Base-by-base conservation (phyloP, 2,113 vertebrate species). In the Erythrocercus mccallii region DNA sequence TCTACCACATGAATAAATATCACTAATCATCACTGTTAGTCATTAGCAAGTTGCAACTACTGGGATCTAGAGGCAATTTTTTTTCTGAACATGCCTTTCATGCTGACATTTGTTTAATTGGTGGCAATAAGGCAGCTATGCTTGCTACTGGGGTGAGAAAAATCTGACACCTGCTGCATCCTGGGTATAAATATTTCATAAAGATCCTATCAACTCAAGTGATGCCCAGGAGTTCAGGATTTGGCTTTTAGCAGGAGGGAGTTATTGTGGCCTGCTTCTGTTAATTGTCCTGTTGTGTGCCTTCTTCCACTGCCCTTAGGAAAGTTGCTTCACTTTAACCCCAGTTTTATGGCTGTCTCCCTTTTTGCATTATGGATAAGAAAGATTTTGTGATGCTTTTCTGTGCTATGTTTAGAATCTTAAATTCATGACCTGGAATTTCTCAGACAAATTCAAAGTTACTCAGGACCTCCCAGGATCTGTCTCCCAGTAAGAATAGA, bases 1-100 rank as follows among this genome's bases (percentile, higher is more conserved):
- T 58, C 47, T 70, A 56, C 79, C 81, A 91, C 92, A 84, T 72
- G 53, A 87, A 95, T 87, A 81, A 96, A 85, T 95, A 94, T 91
- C 65, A 68, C 78, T 64, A 91, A 7, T 96, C 87, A 94, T 96
- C 91, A 86, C 82, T 74, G 58, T 88, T 93, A 81, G 85, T 93
- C 90, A 96, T 97, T 88, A 96, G 60, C 79, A 80, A 90, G 68
- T 90, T 86, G 93, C 47, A 85, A 73, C 64, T 86, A 70, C 64
- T 93, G 72, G 71, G 72, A 71, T 86, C 51, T 71, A 95, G 88
- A 90, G 64, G 56, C 42, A 35, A 8, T 42, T 81, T 80, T 82
- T 93, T 88, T 79, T 35, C 64, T 90, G 38, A 93, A 38, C 12
- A 14, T 28, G 22, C 37, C 44, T 88, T 95, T 90, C 47, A 70